Conservation (phyloP, 2,113 vertebrate genomes). For the Chrysochloris asiatica region DNA sequence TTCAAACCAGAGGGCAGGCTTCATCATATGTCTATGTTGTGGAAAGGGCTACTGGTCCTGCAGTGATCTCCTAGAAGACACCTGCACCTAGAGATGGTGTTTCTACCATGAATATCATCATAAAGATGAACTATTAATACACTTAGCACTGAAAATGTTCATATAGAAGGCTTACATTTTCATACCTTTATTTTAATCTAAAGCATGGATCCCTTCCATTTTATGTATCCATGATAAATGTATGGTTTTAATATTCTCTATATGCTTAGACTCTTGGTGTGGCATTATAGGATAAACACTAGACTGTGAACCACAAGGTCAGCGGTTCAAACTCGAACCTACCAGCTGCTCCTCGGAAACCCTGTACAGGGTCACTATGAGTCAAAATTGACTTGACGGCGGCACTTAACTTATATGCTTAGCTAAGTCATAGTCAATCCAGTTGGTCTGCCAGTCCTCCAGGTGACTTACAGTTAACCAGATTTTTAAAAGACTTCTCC, state of each 20-base stretch:
- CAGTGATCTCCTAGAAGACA: not conserved
- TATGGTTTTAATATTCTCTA: conserved; percentile 29
- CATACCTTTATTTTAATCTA: not conserved
- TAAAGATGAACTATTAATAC: not conserved
- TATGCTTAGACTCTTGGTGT: no score
- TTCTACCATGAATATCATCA: conserved; percentile 28
- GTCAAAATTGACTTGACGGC: no score
- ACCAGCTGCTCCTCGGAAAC: no score
- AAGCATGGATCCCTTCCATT: conserved; percentile 29
- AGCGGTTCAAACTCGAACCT: no score
- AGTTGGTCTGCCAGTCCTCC: not conserved
- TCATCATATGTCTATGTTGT: not conserved
- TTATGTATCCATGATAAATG: not conserved
- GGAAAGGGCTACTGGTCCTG: conserved; percentile 39
- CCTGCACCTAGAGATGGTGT: not conserved
- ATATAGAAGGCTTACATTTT: not conserved
- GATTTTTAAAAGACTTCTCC: not conserved
- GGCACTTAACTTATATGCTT: no score
- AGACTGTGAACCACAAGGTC: no score
- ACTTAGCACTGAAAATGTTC: not conserved
- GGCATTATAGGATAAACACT: no score
- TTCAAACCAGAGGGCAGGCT: conserved; percentile 13
- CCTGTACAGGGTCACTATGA: no score
- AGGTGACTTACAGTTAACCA: conserved; percentile 19
- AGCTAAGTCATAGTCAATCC: not conserved